Evolutionary conservation across 2,113 vertebrate genomes (phyloP).

Genomic region (Nicator chloris): DNA sequence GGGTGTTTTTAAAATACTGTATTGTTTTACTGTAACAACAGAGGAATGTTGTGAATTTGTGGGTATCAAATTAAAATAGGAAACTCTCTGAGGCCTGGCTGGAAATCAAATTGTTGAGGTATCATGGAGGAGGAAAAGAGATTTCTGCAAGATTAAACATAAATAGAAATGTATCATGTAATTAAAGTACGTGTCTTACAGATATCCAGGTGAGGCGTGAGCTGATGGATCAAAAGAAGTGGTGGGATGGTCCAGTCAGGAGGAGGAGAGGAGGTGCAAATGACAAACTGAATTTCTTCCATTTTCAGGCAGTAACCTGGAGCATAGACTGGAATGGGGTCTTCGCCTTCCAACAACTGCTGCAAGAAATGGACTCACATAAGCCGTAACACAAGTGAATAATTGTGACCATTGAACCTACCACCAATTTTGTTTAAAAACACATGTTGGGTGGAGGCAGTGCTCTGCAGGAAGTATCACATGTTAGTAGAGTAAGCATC

Average conservation of each 20-base stretch:
- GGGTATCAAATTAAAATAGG: neutral
- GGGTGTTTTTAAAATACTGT: neutral
- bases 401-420: constrained; percentile 42
- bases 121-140: neutral
- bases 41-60: neutral
- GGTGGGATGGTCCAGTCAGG: neutral
- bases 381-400: constrained; percentile 25
- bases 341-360: neutral
- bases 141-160: neutral
- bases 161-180: neutral
- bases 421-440: constrained; percentile 46
- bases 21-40: neutral
- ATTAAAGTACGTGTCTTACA: neutral
- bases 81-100: neutral
- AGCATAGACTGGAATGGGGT: neutral
- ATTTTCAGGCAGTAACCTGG: neutral
- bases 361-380: constrained; percentile 23
- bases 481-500: constrained; percentile 1
- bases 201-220: neutral
- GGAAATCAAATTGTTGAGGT: neutral
- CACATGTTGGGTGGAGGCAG: constrained; percentile 58
- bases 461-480: constrained; percentile 59
- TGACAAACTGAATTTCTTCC: neutral
- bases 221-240: neutral
- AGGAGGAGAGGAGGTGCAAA: neutral